Evolutionary conservation across 2,113 vertebrate genomes (phyloP), one percentile per base, ranked within the genome.

Genomic region (Piaya cayana): DNA sequence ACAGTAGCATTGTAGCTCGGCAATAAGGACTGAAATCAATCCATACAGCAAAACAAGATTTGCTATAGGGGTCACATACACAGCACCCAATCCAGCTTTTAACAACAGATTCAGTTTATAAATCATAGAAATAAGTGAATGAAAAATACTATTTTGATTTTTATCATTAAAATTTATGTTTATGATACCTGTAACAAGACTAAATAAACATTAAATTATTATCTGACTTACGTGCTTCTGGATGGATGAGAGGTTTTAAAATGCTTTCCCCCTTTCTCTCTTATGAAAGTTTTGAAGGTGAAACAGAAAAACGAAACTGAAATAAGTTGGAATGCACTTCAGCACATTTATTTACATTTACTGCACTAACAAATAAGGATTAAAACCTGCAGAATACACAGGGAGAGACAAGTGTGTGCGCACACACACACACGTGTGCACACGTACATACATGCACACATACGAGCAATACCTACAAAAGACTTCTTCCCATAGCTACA

Each of bases 401-500:
- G 84, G 50, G 62, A 70, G 65, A 87, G 92, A 59, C 71, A 83
- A 78, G 72, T 86, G 55, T 81, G 72, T 86, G 55, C 39, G 55
- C 39, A 59, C 53, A 27, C 27, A 60, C 34, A 86, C 59, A 78
- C 82, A 86, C 60, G 11, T 87, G 90, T 11, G 42, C 83, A 45
- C 84, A 58, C 84, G 64, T 67, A 80, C 81, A 95, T 37, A 82
- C 67, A 21, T 34, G 78, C 34, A 60, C 74, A 84, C 69, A 78
- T 67, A 75, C 6, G 34, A 91, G 67, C 63, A 70, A 71, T 95
- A 96, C 91, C 90, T 95, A 96, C 86, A 97, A 95, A 97, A 98
- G 97, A 95, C 98, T 98, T 98, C 98, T 98, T 99, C 98, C 98
- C 95, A 96, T 98, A 98, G 98, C 97, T 98, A 98, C 98, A 97